Evolutionary conservation across 2,888 invertebrate genomes (phyloP), one percentile per base, ranked within the genome.

Genomic region (Teinopalpus imperialis): DNA sequence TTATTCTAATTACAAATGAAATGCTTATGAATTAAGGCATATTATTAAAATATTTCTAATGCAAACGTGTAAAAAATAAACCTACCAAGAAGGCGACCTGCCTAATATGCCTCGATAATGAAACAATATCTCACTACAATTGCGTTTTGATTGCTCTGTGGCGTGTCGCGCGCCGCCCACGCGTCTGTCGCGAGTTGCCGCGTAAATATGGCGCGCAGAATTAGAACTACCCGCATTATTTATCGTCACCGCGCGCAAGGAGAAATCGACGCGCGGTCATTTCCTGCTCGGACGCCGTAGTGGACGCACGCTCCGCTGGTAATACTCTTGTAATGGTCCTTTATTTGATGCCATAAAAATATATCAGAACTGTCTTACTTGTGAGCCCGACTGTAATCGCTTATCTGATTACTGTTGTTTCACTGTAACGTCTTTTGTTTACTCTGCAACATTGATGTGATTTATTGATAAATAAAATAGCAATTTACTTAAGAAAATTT

Each of bases 201-300:
- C 78, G 80, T 82, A 83, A 81, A 81, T 83, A 81, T 79, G 74
- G 68, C 68, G 70, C 70, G 63, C 65, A 71, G 82, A 80, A 83
- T 85, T 81, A 78, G 81, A 82, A 72, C 82, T 82, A 79, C 78
- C 79, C 76, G 76, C 73, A 69, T 80, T 80, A 83, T 86, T 83
- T 86, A 81, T 82, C 67, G 61, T 53, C 54, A 43, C 49, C 44
- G 51, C 47, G 52, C 46, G 49, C 32, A 40, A 44, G 51, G 57
- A 59, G 61, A 63, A 64, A 63, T 64, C 62, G 67, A 58, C 62
- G 63, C 48, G 45, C 48, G 63, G 74, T 71, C 76, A 81, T 68
- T 85, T 81, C 82, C 81, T 80, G 77, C 64, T 76, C 59, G 63
- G 65, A 62, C 70, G 56, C 57, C 59, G 67, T 58, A 56, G 65